Base-by-base conservation (phyloP, 2,888 invertebrate genomes). In the Luperina testacea region DNA sequence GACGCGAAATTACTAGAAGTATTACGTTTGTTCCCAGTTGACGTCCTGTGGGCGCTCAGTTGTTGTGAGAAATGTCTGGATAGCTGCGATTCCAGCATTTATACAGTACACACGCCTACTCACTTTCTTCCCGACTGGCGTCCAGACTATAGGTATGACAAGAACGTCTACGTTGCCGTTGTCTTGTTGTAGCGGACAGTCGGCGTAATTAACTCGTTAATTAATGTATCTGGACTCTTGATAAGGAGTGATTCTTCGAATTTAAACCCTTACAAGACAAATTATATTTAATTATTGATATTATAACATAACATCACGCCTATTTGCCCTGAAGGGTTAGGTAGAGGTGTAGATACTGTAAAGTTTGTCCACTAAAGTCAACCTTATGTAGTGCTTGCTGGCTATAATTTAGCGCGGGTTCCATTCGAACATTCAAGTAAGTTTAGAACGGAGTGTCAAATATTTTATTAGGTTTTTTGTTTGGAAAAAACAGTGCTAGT, bases 61-160 rank as follows among this genome's bases (percentile, higher is more conserved):
- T 87, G 80, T 87, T 85, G 87, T 87, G 87, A 89, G 85, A 83
- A 91, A 90, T 95, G 95, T 87, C 93, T 92, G 92, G 92, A 92
- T 90, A 80, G 86, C 82, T 82, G 77, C 75, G 83, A 88, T 88
- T 91, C 94, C 93, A 91, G 91, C 90, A 88, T 92, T 94, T 96
- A 94, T 95, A 96, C 91, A 93, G 92, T 92, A 92, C 87, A 75
- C 77, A 83, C 95, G 89, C 95, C 95, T 92, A 95, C 96, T 82
- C 93, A 85, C 92, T 95, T 94, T 94, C 93, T 93, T 94, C 93
- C 91, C 92, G 88, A 71, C 83, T 79, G 83, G 80, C 86, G 80
- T 88, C 87, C 83, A 79, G 83, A 79, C 83, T 15, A n/a, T 51
- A 48, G 72, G 24, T 51, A 63, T 53, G 63, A n/a, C 65, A 67